Evolutionary conservation across 2,888 invertebrate species (phyloP).

Genomic region (Heliconius cydno): DNA sequence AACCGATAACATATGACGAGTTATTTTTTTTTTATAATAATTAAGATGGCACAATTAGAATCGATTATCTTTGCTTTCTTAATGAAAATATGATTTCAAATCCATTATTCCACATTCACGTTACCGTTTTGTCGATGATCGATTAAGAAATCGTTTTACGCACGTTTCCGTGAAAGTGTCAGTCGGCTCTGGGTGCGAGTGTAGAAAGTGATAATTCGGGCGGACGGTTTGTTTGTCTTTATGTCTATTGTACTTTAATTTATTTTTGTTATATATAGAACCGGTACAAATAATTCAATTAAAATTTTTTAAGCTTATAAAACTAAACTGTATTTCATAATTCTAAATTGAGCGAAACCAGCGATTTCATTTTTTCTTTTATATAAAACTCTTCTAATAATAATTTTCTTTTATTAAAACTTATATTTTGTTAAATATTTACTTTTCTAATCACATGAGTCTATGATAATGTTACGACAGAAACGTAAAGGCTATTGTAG

Average conservation of each 20-base stretch:
- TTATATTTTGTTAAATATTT: not conserved
- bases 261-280: not conserved
- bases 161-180: constrained; percentile 76
- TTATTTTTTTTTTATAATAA: constrained; percentile 32
- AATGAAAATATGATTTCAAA: constrained; percentile 59
- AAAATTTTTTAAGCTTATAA: not conserved
- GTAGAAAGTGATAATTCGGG: constrained; percentile 64
- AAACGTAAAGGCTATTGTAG: not conserved
- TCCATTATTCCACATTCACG: constrained; percentile 74
- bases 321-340: not conserved
- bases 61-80: constrained; percentile 58
- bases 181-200: constrained; percentile 58
- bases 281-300: not conserved
- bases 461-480: not conserved
- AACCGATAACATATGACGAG: constrained; percentile 6
- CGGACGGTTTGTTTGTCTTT: constrained; percentile 35
- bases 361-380: too few relatives aligned
- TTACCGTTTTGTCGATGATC: constrained; percentile 76
- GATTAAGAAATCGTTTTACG: constrained; percentile 73
- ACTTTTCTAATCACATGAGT: not conserved
- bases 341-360: not conserved
- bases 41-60: constrained; percentile 37
- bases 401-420: not conserved
- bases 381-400: too few relatives aligned
- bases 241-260: constrained; percentile 14